Base-by-base conservation (phyloP, 2,888 invertebrate genomes). In the Subacronicta megacephala region DNA sequence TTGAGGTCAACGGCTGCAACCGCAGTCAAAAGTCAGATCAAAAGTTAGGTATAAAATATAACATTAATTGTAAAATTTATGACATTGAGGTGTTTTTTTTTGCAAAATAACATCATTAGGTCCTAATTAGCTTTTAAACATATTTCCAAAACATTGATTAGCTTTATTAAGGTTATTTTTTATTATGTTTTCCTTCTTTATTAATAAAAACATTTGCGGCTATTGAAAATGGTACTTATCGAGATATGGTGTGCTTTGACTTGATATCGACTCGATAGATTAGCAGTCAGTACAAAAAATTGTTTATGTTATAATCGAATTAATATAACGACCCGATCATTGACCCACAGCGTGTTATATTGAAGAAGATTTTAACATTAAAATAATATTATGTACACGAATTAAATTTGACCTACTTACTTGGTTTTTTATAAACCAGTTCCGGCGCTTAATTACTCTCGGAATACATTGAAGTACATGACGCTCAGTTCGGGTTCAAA, bases 401-500 rank as follows among this genome's bases (percentile, higher is more conserved):
- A 47, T 60, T 46, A 54, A 53, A 44, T 45, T 44, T 63, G 63
- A 67, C 71, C 74, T 62, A 73, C 46, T 50, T 60, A 20, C 43
- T 51, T 6, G 49, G 13, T 73, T 69, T 49, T 40, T 13, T 9
- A 49, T 0, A 38, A 56, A 68, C 52, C 37, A 47, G 51, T 17
- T 64, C 29, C 33, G 13, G 0, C 38, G 23, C 37, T 29, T 29
- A 44, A 45, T 3, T 31, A 9, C 1, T 18, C 18, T 18, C 18
- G 4, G 18, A 18, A 18, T 18, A 18, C 18, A 4, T 18, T 18
- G 18, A 18, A 18, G 18, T 18, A 4, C 18, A 18, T 18, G 18
- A 18, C 18, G 18, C 18, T 4, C 18, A n/a, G n/a, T n/a, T 18
- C 4, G 18, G 18, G 4, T 18, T 4, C 18, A 18, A 18, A 18